phyloP scores from a whole-genome alignment of 2,797 vertebrate genomes.

The Orestias chungarensis region DNA sequence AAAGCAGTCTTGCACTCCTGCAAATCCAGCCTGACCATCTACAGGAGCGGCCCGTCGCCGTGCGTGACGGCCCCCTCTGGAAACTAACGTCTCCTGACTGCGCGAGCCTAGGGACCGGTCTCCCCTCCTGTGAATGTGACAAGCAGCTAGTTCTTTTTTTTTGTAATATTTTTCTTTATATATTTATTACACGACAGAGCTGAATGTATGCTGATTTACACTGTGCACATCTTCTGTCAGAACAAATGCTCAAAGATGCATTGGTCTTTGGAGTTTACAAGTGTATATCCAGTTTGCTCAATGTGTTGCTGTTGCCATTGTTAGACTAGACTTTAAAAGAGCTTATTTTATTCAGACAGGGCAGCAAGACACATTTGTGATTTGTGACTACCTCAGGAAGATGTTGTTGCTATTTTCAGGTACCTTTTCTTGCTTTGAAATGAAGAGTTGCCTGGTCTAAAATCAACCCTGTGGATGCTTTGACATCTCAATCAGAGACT shows the following conservation, averaged over 20 bases:
- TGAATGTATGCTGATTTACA: constrained; percentile 99
- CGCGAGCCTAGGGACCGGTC: constrained; percentile 58
- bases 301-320: constrained; percentile 92
- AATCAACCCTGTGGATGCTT: constrained; percentile 61
- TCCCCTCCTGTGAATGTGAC: constrained; percentile 85
- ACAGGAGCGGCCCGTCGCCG: constrained; percentile 71
- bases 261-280: constrained; percentile 95
- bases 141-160: constrained; percentile 88
- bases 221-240: constrained; percentile 94
- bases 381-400: constrained; percentile 97
- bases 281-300: constrained; percentile 92
- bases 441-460: constrained; percentile 70
- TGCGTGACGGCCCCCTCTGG: constrained; percentile 76
- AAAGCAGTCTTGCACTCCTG: constrained; percentile 99
- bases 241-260: constrained; percentile 90
- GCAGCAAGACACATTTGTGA: constrained; percentile 80
- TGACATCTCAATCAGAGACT: constrained; percentile 68
- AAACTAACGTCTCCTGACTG: constrained; percentile 66
- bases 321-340: constrained; percentile 90
- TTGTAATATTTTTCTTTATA: constrained; percentile 87
- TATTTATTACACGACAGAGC: constrained; percentile 99
- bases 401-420: constrained; percentile 80
- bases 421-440: constrained; percentile 79
- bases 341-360: constrained; percentile 81
- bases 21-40: constrained; percentile 90